Conservation (phyloP, 2,113 vertebrate species). For the Phycodurus eques region DNA sequence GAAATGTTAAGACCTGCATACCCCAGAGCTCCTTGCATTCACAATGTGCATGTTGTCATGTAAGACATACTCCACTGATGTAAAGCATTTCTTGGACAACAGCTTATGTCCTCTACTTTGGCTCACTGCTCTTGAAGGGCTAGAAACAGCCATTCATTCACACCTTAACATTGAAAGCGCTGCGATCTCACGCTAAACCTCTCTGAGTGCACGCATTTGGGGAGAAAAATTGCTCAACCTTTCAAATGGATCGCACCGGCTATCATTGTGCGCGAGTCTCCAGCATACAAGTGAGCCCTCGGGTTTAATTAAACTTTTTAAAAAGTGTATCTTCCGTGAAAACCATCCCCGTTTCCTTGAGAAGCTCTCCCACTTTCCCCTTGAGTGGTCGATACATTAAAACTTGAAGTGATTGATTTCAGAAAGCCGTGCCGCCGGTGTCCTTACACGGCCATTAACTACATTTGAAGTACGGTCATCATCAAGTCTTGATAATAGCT, state of each 20-base stretch:
- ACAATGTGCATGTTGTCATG: slow-evolving; percentile 54
- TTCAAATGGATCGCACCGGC: slow-evolving; percentile 51
- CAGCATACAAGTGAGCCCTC: slow-evolving; percentile 65
- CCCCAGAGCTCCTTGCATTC: slow-evolving; percentile 52
- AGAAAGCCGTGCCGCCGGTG: slow-evolving; percentile 71
- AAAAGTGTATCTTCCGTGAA: slow-evolving; percentile 69
- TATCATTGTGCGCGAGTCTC: slow-evolving; percentile 58
- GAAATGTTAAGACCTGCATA: slow-evolving; percentile 49
- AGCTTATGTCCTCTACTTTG: slow-evolving; percentile 45
- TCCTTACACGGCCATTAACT: slow-evolving; percentile 67
- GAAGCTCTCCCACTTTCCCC: slow-evolving; percentile 65
- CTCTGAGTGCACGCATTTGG: slow-evolving; percentile 57
- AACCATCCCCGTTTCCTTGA: slow-evolving; percentile 66
- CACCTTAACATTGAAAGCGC: slow-evolving; percentile 47
- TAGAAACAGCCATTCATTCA: slow-evolving; percentile 62
- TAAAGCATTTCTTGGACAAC: slow-evolving; percentile 56
- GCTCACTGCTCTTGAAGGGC: slow-evolving; percentile 49
- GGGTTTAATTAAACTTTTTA: slow-evolving; percentile 78
- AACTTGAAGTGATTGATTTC: slow-evolving; percentile 81
- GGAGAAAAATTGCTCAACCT: slow-evolving; percentile 55
- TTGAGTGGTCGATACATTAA: slow-evolving; percentile 78
- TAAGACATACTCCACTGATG: slow-evolving; percentile 39
- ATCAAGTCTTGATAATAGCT: slow-evolving; percentile 80
- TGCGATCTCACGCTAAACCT: slow-evolving; percentile 53
- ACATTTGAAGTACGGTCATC: slow-evolving; percentile 77